These are phyloP conservation scores for Smithornis capensis DNA, from an alignment of 2,113 vertebrate species.

Conservation along the genomic window DNA sequence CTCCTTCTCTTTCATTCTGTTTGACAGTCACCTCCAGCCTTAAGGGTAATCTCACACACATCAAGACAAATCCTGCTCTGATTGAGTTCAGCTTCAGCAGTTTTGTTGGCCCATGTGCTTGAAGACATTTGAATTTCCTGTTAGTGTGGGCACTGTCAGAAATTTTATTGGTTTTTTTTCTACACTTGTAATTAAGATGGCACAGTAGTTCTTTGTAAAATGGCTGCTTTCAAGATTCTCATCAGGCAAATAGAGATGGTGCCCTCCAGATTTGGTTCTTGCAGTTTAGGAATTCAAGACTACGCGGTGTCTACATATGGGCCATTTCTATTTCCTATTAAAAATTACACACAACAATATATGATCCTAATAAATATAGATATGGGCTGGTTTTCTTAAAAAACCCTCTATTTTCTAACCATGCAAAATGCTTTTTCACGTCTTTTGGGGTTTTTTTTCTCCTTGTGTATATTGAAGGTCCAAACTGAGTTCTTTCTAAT, in stretches of 20 bases:
- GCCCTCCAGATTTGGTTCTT: background rate
- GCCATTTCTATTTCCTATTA: background rate
- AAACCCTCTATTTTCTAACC: background rate
- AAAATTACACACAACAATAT: background rate
- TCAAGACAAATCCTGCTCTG: background rate
- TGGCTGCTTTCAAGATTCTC: constrained; percentile 15
- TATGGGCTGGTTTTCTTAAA: background rate
- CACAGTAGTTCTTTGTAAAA: background rate
- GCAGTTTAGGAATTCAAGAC: background rate
- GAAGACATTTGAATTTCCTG: background rate
- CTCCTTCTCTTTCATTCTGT: background rate
- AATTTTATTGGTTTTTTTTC: background rate
- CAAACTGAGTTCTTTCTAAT: background rate
- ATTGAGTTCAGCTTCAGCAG: background rate
- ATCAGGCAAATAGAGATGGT: background rate
- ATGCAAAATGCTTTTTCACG: background rate
- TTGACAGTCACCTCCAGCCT: background rate
- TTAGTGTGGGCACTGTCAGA: background rate
- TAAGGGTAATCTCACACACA: background rate
- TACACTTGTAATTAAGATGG: background rate
- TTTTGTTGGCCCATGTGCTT: background rate
- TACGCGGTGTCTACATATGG: background rate
- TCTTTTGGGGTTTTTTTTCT: background rate
- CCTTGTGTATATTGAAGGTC: background rate
- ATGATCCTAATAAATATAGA: background rate